phyloP scores from a whole-genome alignment of 2,888 invertebrate species.

The Strigamia crassipes region DNA sequence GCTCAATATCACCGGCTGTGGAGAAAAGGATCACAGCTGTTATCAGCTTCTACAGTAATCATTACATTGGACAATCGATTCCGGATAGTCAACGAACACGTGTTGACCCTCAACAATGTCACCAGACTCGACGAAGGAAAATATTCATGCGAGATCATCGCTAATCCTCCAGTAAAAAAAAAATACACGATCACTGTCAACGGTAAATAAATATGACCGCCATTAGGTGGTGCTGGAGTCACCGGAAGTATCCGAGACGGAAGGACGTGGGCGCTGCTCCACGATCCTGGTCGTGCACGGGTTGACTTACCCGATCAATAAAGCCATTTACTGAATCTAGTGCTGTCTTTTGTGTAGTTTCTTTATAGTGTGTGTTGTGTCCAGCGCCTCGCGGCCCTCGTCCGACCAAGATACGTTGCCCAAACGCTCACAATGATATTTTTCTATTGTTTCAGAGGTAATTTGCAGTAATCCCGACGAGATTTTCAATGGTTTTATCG shows the following conservation, averaged over 20 bases:
- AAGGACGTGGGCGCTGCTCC: too few relatives aligned
- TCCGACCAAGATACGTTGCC: too few relatives aligned
- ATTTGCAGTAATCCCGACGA: conserved; percentile 45
- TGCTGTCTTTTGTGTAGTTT: too few relatives aligned
- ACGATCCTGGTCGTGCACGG: too few relatives aligned
- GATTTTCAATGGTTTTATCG: conserved; percentile 31
- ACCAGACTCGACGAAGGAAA: conserved; percentile 48
- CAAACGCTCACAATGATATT: too few relatives aligned
- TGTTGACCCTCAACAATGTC: conserved; percentile 45
- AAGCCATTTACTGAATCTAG: too few relatives aligned
- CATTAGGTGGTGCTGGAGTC: neutral
- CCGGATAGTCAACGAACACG: conserved; percentile 43
- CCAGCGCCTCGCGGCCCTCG: too few relatives aligned
- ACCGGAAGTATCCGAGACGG: too few relatives aligned
- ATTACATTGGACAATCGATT: conserved; percentile 47
- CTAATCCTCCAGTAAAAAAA: conserved; percentile 38
- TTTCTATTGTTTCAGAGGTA: conserved; percentile 44
- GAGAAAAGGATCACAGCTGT: conserved; percentile 48
- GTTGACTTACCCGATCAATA: too few relatives aligned
- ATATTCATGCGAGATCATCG: conserved; percentile 48
- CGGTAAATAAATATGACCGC: conserved; percentile 12
- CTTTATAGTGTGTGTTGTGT: too few relatives aligned
- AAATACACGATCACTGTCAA: conserved; percentile 30
- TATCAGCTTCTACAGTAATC: conserved; percentile 49
- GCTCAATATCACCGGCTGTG: conserved; percentile 47